Evolutionary conservation across 2,888 invertebrate species (phyloP).

Genomic region (Leucoma salicis): DNA sequence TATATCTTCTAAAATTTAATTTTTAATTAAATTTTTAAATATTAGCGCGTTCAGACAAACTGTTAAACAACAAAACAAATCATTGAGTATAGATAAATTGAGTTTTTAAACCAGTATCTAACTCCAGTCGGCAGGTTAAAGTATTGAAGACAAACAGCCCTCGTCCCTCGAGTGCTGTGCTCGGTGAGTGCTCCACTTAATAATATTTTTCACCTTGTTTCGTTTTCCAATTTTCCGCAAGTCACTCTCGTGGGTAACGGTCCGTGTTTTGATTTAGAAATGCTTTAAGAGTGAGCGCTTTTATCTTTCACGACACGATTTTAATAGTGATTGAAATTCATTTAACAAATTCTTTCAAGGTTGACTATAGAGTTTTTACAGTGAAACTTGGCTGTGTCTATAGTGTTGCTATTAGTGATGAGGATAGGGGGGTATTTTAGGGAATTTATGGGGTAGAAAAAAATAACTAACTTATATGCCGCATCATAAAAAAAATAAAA

Average conservation of each 20-base stretch:
- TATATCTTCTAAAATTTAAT: too few species aligned
- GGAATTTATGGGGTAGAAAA: too few species aligned
- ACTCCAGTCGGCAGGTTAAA: constrained; percentile 22
- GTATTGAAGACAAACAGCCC: constrained; percentile 22
- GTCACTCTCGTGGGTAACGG: constrained; percentile 80
- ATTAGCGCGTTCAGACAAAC: too few species aligned
- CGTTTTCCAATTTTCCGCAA: constrained; percentile 82
- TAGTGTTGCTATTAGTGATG: too few species aligned
- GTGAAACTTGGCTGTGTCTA: too few species aligned
- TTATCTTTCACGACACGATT: constrained; percentile 33
- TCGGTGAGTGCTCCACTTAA: constrained; percentile 69
- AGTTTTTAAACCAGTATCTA: constrained; percentile 9
- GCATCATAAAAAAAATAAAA: too few species aligned
- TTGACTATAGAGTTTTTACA: too few species aligned
- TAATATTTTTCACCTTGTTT: constrained; percentile 83
- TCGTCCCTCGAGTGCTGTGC: constrained; percentile 29
- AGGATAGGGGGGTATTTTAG: too few species aligned
- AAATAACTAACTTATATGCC: too few species aligned
- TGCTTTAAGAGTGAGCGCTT: constrained; percentile 41
- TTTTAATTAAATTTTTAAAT: too few species aligned
- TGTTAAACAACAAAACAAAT: too few species aligned
- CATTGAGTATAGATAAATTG: too few species aligned
- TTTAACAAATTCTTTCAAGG: not conserved
- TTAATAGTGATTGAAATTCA: not conserved
- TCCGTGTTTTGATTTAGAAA: constrained; percentile 78